Base-by-base conservation (phyloP, 2,797 vertebrate genomes). In the Sciaenops ocellatus region DNA sequence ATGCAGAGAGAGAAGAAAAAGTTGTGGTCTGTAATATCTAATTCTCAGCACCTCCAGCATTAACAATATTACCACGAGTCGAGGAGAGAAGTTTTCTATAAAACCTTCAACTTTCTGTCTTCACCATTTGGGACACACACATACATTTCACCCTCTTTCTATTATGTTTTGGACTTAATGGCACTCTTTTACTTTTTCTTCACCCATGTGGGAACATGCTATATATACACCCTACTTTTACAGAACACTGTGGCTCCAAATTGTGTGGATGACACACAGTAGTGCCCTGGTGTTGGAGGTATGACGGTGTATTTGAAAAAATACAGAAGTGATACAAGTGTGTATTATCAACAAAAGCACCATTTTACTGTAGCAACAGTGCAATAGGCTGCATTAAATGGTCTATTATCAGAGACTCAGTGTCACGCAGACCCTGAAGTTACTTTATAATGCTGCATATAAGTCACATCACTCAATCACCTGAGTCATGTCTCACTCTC, bases 71-170 rank as follows among this genome's bases (percentile, higher is more conserved):
- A 68, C 57, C 55, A 52, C 13, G 42, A 70, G 59, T 73, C 2
- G 10, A 77, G 28, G 65, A 76, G 46, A 76, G 62, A 73, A 72
- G 75, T 59, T 85, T 79, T 72, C 59, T 72, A 3, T 74, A 69
- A 82, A 84, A 76, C 57, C 69, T 67, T 73, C 50, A 71, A 42
- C 71, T 59, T 76, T 83, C 79, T 80, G 69, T 81, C 77, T 83
- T 61, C 60, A 61, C 48, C 46, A 30, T 47, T 68, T 28, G 20
- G 50, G 61, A 79, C 76, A 20, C 63, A 59, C 62, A 52, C 67
- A 22, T 9, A 41, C 59, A 42, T 30, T 51, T 79, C 73, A 41
- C 5, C 48, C 28, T 62, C n/a, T 12, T 52, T 77, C 59, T 11
- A 22, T 47, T 69, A 42, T 55, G 15, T 11, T 65, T 65, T 28